These are phyloP conservation scores for Apostichopus japonicus DNA, from an alignment of 35 echinoderm and acorn worm genomes.

Conservation along the genomic window DNA sequence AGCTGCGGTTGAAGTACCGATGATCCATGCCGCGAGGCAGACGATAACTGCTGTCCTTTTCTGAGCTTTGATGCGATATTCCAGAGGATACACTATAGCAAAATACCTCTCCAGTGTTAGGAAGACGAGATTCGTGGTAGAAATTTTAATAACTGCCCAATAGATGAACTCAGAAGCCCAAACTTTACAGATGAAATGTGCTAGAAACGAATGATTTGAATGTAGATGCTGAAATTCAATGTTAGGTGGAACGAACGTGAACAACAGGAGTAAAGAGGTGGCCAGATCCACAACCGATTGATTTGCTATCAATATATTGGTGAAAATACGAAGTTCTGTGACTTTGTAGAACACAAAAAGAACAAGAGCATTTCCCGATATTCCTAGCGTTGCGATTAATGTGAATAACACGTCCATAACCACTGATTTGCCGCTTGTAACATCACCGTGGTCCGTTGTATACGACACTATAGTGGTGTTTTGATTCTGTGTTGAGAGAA, in stretches of 20 bases:
- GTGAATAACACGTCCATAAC: conserved; percentile 10
- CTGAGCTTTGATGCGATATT: conserved; percentile 11
- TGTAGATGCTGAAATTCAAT: background rate
- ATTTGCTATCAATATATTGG: conserved; percentile 47
- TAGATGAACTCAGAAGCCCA: conserved; percentile 33
- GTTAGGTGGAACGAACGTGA: background rate
- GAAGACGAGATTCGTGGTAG: conserved; percentile 44
- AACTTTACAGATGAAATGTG: conserved; percentile 14
- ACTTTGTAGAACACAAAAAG: conserved; percentile 18
- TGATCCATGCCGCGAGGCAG: conserved; percentile 5
- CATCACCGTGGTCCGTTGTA: too few species aligned
- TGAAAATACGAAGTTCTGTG: background rate
- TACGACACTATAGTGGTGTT: too few species aligned
- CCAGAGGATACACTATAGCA: conserved; percentile 41
- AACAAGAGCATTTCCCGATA: conserved; percentile 37
- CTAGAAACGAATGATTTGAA: background rate
- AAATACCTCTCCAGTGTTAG: conserved; percentile 59
- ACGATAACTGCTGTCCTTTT: background rate
- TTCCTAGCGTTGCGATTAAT: conserved; percentile 20
- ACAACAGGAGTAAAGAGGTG: background rate
- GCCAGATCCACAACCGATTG: conserved; percentile 43
- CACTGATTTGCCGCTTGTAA: background rate
- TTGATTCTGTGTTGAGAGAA: too few species aligned
- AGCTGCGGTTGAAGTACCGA: background rate
- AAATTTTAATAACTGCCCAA: conserved; percentile 48